Base-by-base conservation (phyloP, 2,113 vertebrate genomes). In the Gracilinanus agilis region DNA sequence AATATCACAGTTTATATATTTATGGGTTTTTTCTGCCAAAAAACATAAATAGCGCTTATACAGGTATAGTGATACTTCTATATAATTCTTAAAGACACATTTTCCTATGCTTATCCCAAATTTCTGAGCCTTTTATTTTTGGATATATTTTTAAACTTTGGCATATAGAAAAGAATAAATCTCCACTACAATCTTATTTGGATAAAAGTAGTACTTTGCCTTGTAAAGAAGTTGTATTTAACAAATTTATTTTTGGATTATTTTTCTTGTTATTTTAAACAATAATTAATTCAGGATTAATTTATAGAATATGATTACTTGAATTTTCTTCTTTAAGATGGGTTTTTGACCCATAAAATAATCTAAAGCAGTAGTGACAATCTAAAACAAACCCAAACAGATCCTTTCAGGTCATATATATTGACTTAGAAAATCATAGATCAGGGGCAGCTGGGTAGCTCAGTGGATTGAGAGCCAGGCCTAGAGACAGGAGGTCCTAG, bases 1-100 rank as follows among this genome's bases (percentile, higher is more conserved):
- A 91, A 1, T 67, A 90, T 92, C 53, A 54, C 1, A n/a, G 11
- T 88, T 0, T 91, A 5, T 92, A 83, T 40, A 44, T 89, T 92
- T 93, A 89, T 89, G 25, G n/a, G 9, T 2, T 90, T 8, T 93
- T 89, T 9, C 2, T 24, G 4, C 19, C 55, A 24, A 23, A 95
- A 92, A 53, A n/a, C 27, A 53, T 44, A 12, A 92, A 0, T 83
- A 91, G 24, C 23, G 88, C 95, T 94, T 93, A 89, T 94, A 93
- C 89, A 95, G 29, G 34, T 44, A 40, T 55, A 58, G 27, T 88
- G 29, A 6, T 89, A 93, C 95, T 90, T 58, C 13, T 67, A 9
- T 19, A 53, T 9, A 83, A 19, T 83, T 19, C 58, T 54, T 91
- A 16, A 54, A 95, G 27, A 19, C 93, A 54, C 40, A 88, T 95